Percentiles rank a stretch among this genome's conserved stretches.
Conservation (phyloP, 2,888 invertebrate species). For the Catonia carolina region DNA sequence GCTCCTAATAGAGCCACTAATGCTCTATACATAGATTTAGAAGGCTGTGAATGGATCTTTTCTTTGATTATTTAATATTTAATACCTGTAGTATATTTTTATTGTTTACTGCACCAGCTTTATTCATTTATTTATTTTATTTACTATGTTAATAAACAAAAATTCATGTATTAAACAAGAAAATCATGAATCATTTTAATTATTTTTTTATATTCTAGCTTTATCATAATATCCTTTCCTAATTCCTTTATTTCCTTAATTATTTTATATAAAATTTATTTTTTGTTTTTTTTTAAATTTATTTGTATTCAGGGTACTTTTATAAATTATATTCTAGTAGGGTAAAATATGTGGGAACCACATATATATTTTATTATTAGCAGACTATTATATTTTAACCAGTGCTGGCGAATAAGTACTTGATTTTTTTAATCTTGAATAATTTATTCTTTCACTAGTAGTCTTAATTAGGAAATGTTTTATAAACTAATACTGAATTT, state of each 20-base stretch:
- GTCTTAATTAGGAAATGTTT: too few relatives aligned
- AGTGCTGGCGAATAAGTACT: too few relatives aligned
- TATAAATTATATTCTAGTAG: too few relatives aligned
- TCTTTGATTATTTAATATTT: constrained; percentile 11
- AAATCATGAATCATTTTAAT: neutral
- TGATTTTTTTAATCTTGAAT: too few relatives aligned
- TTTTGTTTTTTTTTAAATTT: too few relatives aligned
- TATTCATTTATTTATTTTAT: neutral
- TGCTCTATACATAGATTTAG: neutral
- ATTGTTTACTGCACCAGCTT: constrained; percentile 7
- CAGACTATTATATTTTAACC: too few relatives aligned
- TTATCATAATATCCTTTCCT: constrained; percentile 16
- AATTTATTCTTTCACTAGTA: too few relatives aligned
- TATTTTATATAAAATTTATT: too few relatives aligned
- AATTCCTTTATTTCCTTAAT: constrained; percentile 21
- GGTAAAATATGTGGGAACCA: too few relatives aligned
- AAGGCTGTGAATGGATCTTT: constrained; percentile 14
- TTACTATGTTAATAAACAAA: neutral
- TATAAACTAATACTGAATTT: too few relatives aligned
- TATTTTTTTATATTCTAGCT: constrained; percentile 1
- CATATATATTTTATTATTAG: too few relatives aligned
- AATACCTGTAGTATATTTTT: constrained; percentile 9
- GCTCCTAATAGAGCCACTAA: neutral
- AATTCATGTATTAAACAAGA: neutral
- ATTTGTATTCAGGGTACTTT: too few relatives aligned